Evolutionary conservation across 2,797 vertebrate genomes (phyloP).

Genomic region (Crenuchus spilurus): DNA sequence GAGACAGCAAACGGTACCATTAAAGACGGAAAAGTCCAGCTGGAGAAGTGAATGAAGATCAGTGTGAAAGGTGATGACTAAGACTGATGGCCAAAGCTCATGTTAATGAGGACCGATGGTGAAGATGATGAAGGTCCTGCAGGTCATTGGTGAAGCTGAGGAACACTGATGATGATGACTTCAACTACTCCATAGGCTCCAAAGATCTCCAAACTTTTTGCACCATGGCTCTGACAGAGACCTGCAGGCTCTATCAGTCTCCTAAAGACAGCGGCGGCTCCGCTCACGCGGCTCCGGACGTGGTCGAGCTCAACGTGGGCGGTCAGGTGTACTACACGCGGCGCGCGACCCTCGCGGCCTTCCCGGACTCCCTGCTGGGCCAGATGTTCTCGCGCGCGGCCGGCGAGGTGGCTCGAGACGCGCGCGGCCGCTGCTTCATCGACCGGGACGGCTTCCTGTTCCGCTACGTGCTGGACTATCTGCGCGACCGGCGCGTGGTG

Average conservation of each 20-base stretch:
- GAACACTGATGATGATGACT: neutral
- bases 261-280: conserved; percentile 86
- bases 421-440: conserved; percentile 95
- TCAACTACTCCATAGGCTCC: neutral
- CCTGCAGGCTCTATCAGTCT: conserved; percentile 89
- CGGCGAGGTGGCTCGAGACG: conserved; percentile 92
- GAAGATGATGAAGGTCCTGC: neutral
- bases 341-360: conserved; percentile 87
- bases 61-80: neutral
- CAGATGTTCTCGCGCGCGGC: conserved; percentile 92
- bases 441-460: conserved; percentile 98
- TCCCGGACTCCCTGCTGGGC: conserved; percentile 92
- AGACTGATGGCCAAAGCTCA: neutral
- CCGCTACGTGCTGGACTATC: conserved; percentile 96
- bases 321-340: conserved; percentile 99
- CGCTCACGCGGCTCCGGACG: conserved; percentile 88
- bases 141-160: neutral
- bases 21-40: too few species aligned
- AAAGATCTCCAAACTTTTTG: neutral
- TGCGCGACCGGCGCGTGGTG: conserved; percentile 96
- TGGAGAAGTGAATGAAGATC: neutral
- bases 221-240: conserved; percentile 93
- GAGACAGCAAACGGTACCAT: too few species aligned
- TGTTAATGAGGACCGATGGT: neutral
- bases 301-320: conserved; percentile 96